Percentiles rank a stretch among this genome's conserved stretches.
Evolutionary conservation across 2,888 invertebrate species (phyloP).

Genomic region (Mimas tiliae): DNA sequence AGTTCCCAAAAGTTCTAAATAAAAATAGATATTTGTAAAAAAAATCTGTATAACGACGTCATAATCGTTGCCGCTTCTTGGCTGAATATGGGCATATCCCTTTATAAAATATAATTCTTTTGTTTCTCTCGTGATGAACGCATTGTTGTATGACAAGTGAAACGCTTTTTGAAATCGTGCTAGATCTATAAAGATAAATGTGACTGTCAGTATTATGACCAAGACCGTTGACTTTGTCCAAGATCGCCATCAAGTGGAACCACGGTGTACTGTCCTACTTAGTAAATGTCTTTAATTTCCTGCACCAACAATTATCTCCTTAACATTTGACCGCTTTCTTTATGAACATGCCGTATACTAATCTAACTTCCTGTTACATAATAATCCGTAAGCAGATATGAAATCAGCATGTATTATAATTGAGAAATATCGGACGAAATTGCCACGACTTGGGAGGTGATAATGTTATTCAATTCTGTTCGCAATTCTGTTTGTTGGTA

Average conservation of each 20-base stretch:
- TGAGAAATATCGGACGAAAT: not conserved
- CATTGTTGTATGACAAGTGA: conserved; percentile 24
- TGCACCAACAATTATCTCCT: conserved; percentile 81
- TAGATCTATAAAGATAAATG: conserved; percentile 45
- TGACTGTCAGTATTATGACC: conserved; percentile 34
- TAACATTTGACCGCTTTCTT: conserved; percentile 84
- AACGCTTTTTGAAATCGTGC: conserved; percentile 44
- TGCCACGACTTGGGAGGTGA: not conserved
- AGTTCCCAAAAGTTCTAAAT: not conserved
- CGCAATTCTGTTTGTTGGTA: not conserved
- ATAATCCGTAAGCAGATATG: not conserved
- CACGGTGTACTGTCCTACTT: conserved; percentile 70
- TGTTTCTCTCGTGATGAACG: not conserved
- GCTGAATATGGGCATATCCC: too few relatives aligned
- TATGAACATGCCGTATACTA: conserved; percentile 64
- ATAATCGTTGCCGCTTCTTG: too few relatives aligned
- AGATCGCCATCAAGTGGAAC: conserved; percentile 47
- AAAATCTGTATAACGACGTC: too few relatives aligned
- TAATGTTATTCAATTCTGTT: not conserved
- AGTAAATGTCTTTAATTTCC: conserved; percentile 81
- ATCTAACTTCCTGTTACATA: conserved; percentile 61
- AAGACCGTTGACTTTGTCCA: conserved; percentile 41
- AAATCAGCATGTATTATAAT: not conserved
- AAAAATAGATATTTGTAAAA: too few relatives aligned
- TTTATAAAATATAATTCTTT: too few relatives aligned